Conservation (phyloP, 2,113 vertebrate genomes). For the Gallinago media region DNA sequence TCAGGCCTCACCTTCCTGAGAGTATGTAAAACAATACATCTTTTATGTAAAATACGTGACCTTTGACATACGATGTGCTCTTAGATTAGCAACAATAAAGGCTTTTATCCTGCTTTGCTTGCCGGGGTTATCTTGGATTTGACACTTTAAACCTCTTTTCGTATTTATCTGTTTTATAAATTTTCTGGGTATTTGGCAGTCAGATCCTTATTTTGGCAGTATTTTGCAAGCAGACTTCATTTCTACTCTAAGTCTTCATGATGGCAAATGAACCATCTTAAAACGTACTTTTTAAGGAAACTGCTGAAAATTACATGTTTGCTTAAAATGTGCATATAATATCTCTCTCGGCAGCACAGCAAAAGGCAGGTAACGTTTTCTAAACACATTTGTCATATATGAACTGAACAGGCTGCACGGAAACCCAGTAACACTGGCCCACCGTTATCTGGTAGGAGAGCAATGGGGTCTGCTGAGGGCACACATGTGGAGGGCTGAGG, state of each 20-base stretch:
- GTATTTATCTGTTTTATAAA: slow-evolving; percentile 73
- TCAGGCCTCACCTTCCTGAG: slow-evolving; percentile 51
- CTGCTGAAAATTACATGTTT: slow-evolving; percentile 67
- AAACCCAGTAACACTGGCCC: background rate
- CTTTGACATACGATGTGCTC: slow-evolving; percentile 48
- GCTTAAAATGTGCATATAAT: slow-evolving; percentile 29
- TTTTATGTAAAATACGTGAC: slow-evolving; percentile 56
- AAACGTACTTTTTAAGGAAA: slow-evolving; percentile 75
- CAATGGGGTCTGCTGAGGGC: rapidly evolving
- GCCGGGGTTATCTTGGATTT: slow-evolving; percentile 42
- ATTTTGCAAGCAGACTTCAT: slow-evolving; percentile 87
- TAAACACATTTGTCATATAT: background rate
- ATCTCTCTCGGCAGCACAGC: background rate
- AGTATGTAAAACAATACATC: slow-evolving; percentile 60
- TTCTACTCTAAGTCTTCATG: slow-evolving; percentile 63
- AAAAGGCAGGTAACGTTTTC: background rate
- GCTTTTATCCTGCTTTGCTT: slow-evolving; percentile 53
- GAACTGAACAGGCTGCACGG: background rate
- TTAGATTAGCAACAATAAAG: slow-evolving; percentile 62
- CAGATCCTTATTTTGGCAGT: slow-evolving; percentile 73
- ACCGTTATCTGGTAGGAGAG: background rate
- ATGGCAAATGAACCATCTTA: slow-evolving; percentile 73
- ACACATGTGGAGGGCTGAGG: rapidly evolving
- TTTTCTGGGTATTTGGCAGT: slow-evolving; percentile 65
- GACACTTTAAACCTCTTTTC: slow-evolving; percentile 64